These are phyloP conservation scores for Antheraea mylitta DNA, from an alignment of 1,140 invertebrate genomes.

Conservation along the genomic window DNA sequence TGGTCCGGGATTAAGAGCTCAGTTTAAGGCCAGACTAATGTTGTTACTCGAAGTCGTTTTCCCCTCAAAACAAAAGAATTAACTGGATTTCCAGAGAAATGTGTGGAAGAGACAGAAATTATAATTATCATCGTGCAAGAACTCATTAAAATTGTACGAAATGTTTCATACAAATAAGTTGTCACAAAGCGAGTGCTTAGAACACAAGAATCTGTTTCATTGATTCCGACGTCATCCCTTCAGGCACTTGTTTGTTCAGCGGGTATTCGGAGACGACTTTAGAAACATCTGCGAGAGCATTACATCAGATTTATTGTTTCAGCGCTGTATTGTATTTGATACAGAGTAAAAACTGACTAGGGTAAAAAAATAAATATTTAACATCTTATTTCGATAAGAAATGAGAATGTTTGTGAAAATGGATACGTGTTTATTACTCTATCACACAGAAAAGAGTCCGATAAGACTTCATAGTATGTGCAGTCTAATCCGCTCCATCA, in stretches of 20 bases:
- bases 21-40: not conserved
- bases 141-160: not conserved
- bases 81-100: too few relatives aligned
- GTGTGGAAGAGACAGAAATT: too few relatives aligned
- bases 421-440: too few relatives aligned
- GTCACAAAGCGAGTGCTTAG: not conserved
- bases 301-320: not conserved
- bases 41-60: too few relatives aligned
- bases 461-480: too few relatives aligned
- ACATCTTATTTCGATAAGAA: too few relatives aligned
- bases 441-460: too few relatives aligned
- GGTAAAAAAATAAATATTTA: not conserved
- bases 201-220: not conserved
- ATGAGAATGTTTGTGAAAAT: too few relatives aligned
- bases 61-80: too few relatives aligned
- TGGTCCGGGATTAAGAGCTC: conserved; percentile 26
- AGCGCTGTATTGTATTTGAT: not conserved
- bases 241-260: not conserved
- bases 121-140: not conserved
- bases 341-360: not conserved
- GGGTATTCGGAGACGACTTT: not conserved
- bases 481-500: too few relatives aligned
- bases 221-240: not conserved
- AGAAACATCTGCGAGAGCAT: not conserved
- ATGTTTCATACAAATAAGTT: not conserved